Evolutionary conservation across 2,888 invertebrate species (phyloP).

Genomic region (Agrilus mali): DNA sequence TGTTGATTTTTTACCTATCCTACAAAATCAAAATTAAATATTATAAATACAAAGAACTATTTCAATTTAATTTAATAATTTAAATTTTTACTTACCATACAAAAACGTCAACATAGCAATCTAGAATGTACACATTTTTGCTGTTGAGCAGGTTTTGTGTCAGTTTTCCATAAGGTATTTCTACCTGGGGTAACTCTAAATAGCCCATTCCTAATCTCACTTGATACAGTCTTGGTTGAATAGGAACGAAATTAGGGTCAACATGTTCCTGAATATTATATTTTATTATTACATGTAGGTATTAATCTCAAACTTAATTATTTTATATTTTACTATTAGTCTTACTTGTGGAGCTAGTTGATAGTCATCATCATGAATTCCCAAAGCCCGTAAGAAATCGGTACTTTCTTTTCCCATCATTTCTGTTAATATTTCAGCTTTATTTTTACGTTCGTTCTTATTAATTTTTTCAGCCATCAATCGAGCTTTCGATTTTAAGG

Average conservation of each 20-base stretch:
- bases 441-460: constrained; percentile 94
- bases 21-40: constrained; percentile 25
- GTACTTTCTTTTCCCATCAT: constrained; percentile 68
- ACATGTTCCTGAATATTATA: constrained; percentile 54
- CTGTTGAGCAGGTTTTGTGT: constrained; percentile 69
- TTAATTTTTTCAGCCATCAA: constrained; percentile 97
- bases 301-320: too few relatives aligned
- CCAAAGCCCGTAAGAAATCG: constrained; percentile 74
- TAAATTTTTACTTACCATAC: constrained; percentile 58
- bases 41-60: not conserved
- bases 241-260: constrained; percentile 48
- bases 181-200: constrained; percentile 90
- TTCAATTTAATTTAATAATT: not conserved
- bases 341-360: constrained; percentile 5
- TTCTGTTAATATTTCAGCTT: constrained; percentile 79
- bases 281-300: not conserved
- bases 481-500: constrained; percentile 75
- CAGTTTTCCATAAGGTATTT: constrained; percentile 62
- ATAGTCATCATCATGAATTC: constrained; percentile 40
- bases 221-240: constrained; percentile 72
- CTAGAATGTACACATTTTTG: constrained; percentile 91
- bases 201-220: constrained; percentile 98
- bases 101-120: constrained; percentile 87
- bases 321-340: too few relatives aligned
- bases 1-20: constrained; percentile 97